These are phyloP conservation scores for Agriotes lineatus DNA, from an alignment of 2,888 invertebrate genomes.

Conservation along the genomic window DNA sequence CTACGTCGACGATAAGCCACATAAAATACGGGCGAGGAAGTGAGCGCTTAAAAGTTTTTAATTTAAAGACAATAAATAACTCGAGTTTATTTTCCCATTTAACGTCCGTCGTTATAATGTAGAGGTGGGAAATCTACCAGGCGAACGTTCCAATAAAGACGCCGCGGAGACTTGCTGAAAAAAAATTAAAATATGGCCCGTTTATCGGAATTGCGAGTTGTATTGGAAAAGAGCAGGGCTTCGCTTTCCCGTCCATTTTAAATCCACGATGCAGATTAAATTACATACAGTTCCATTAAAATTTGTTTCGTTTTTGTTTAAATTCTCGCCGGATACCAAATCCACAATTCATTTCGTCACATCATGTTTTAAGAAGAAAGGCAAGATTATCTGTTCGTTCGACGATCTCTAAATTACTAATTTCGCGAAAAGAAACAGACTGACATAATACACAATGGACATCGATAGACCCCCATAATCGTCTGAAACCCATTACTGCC, in stretches of 20 bases:
- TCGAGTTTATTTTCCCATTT: constrained; percentile 17
- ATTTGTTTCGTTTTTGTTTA: constrained; percentile 2
- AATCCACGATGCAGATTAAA: constrained; percentile 3
- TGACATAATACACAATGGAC: no score
- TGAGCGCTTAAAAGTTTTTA: constrained; percentile 13
- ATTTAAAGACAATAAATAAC: constrained; percentile 21
- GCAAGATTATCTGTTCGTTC: no score
- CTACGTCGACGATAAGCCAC: constrained; percentile 17
- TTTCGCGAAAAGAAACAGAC: no score
- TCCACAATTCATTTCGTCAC: neutral
- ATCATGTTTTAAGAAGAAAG: no score
- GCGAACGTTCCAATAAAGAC: constrained; percentile 5
- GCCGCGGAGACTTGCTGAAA: constrained; percentile 1
- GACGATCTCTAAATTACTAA: no score
- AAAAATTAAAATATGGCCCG: constrained; percentile 1
- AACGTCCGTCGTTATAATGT: constrained; percentile 5
- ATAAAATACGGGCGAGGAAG: constrained; percentile 9
- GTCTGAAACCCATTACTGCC: no score
- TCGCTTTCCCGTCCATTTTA: neutral
- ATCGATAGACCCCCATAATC: no score
- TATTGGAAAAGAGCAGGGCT: neutral
- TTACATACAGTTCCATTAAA: constrained; percentile 6
- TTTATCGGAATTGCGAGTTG: constrained; percentile 10
- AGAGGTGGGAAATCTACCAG: constrained; percentile 8
- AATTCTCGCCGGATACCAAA: neutral